Evolutionary conservation across 2,797 vertebrate genomes (phyloP).

Genomic region (Hozukius guyotensis): DNA sequence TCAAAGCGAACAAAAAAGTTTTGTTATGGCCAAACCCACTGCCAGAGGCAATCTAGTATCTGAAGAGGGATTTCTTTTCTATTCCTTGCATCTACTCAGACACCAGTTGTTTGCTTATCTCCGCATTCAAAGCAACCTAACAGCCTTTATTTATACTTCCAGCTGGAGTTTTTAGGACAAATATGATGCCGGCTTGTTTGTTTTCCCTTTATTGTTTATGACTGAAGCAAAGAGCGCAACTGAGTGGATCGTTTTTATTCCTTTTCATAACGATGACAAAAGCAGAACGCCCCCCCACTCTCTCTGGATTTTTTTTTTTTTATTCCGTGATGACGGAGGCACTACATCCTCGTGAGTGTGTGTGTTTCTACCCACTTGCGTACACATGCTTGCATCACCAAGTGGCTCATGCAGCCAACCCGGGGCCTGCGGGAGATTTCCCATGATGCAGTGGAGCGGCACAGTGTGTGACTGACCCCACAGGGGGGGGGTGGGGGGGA

Average conservation of each 20-base stretch:
- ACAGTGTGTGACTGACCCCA: conserved; percentile 73
- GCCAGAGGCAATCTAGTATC: conserved; percentile 22
- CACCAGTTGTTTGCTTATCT: conserved; percentile 53
- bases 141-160: conserved; percentile 30
- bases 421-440: conserved; percentile 61
- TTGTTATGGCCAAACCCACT: conserved; percentile 12
- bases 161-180: conserved; percentile 38
- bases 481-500: conserved; percentile 11
- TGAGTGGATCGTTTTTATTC: conserved; percentile 32
- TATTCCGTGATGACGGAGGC: conserved; percentile 37
- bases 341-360: conserved; percentile 18
- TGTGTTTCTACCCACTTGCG: conserved; percentile 38
- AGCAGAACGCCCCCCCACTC: conserved; percentile 5
- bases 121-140: conserved; percentile 35
- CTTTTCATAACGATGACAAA: conserved; percentile 43
- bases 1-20: conserved; percentile 1
- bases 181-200: conserved; percentile 39
- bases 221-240: conserved; percentile 24
- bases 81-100: conserved; percentile 27
- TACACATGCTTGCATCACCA: conserved; percentile 57
- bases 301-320: background rate
- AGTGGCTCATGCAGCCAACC: conserved; percentile 56
- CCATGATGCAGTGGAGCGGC: conserved; percentile 70
- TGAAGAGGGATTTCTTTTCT: conserved; percentile 28
- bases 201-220: conserved; percentile 26